Evolutionary conservation across 2,113 vertebrate species (phyloP), one percentile per base, ranked within the genome.

Genomic region (Kryptolebias marmoratus): DNA sequence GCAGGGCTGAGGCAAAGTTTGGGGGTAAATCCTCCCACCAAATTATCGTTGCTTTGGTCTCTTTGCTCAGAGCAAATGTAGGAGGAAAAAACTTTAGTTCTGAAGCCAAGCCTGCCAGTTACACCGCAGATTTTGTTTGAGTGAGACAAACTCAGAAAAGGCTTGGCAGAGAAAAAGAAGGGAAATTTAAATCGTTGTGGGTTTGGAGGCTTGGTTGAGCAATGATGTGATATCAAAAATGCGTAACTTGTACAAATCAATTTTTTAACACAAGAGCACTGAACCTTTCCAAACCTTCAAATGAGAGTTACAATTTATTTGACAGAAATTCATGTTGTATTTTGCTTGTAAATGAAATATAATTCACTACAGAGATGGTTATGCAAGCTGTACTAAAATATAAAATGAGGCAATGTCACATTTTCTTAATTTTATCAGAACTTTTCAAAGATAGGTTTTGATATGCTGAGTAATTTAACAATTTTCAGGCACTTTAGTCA

Each of bases 71-170:
- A 77, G 87, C 82, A 67, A 82, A 82, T 70, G 84, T 82, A 84
- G 87, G 80, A 86, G 66, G 81, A 64, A 57, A 54, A 73, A 65
- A 48, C 77, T 83, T 87, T 79, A 80, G 82, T 79, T 76, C 62
- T 64, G 79, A 63, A 77, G 77, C 87, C 86, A 85, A 84, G 84
- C 71, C 80, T 68, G 42, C 69, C 67, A 61, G 72, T 81, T 13
- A 69, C 52, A 58, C 15, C 32, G 55, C 72, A 57, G 71, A 57
- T 63, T 63, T 47, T 10, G 49, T 65, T 68, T n/a, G 44, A 57
- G 67, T 78, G 57, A 67, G 75, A 54, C 45, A 36, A 58, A 79
- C 18, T 16, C 32, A 16, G 32, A 39, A 67, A 74, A 80, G 44
- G 31, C 52, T 50, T 59, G 15, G 44, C 28, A 65, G n/a, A 66